Conservation (phyloP, 2,888 invertebrate genomes). For the Chaetogeoica ovagalla region DNA sequence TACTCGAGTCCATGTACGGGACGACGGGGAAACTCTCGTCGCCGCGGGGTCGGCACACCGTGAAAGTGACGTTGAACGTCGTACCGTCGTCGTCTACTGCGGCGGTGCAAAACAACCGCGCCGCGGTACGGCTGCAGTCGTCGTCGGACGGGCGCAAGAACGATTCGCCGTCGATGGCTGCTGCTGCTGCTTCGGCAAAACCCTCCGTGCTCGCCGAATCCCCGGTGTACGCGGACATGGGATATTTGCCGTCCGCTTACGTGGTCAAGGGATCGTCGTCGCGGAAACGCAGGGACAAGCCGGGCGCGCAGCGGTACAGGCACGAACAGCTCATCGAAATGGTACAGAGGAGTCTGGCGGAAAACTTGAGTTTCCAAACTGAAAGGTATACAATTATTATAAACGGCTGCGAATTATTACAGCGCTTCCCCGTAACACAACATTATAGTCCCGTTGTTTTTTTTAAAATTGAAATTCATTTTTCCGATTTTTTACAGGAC, state of each 20-base stretch:
- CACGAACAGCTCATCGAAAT: slow-evolving; percentile 38
- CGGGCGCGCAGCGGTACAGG: slow-evolving; percentile 23
- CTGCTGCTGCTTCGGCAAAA: no score
- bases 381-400: slow-evolving; percentile 19
- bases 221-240: background rate
- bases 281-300: background rate
- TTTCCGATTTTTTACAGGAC: no score
- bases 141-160: slow-evolving; percentile 3
- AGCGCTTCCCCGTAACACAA: no score
- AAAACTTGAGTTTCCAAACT: slow-evolving; percentile 51
- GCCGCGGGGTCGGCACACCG: slow-evolving; percentile 5
- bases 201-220: background rate
- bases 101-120: background rate
- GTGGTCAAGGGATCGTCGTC: background rate
- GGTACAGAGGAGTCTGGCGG: slow-evolving; percentile 40
- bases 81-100: background rate
- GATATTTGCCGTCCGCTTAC: background rate
- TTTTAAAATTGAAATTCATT: no score
- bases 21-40: slow-evolving; percentile 33
- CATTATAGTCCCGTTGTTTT: no score
- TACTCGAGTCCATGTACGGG: slow-evolving; percentile 46
- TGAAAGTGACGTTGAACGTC: slow-evolving; percentile 42
- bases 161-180: background rate
- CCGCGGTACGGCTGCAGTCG: background rate
- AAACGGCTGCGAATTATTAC: no score